Base-by-base conservation (phyloP, 2,888 invertebrate genomes). In the Caenorhabditis macrosperma region DNA sequence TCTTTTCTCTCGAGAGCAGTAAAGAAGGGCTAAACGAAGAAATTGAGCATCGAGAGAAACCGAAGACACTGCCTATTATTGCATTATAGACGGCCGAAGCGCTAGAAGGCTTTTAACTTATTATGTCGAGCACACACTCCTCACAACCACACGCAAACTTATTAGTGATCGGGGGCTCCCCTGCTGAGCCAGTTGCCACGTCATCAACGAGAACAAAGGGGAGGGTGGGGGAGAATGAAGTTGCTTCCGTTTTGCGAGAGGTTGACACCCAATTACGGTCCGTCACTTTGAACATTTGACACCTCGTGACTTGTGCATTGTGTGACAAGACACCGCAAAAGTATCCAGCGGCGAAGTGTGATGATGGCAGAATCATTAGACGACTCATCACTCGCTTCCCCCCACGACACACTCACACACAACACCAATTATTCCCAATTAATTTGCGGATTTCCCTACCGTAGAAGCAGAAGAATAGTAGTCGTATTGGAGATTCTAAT, bases 31-130 rank as follows among this genome's bases (percentile, higher is more conserved):
- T 71, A 71, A 71, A 71, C 61, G 61, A 61, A 71, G 71, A 61
- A 71, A 61, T 61, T 71, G 61, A 54, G 60, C 48, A 50, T 48
- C n/a, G n/a, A n/a, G n/a, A n/a, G n/a, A n/a, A n/a, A n/a, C n/a
- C n/a, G 15, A 17, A 61, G 61, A 48, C 46, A 59, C 69, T 50
- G 69, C 61, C 72, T 64, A 64, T 74, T 74, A 74, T 74, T 74
- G 57, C 74, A 74, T 74, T 74, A 74, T 64, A 64, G 74, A 59
- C 72, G 72, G 63, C 44, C 33, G 24, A 64, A 63, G 61, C 61
- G 71, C 71, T 71, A 71, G 71, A 50, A 64, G 74, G 74, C 74
- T 74, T 74, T 74, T 74, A 74, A 74, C 57, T 74, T 74, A 74
- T 74, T 74, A 74, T 64, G 64, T 74, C 38, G 63, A 72, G 72